Conservation (phyloP, 2,888 invertebrate genomes). For the Clostera curtula region DNA sequence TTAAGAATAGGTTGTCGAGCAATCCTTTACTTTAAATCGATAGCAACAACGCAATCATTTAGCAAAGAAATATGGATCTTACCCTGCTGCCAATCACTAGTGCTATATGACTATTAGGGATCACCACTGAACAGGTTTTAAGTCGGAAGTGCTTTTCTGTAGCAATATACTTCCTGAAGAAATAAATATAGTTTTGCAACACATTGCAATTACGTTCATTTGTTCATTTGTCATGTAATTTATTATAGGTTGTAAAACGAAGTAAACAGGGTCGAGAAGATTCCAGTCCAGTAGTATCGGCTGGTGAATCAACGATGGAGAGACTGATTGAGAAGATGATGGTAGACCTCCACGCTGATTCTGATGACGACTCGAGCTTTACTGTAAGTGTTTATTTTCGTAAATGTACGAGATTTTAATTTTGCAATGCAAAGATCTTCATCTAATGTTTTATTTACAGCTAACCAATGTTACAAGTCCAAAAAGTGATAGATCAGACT, state of each 20-base stretch:
- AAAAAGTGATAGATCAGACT: slow-evolving; percentile 44
- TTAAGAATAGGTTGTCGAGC: too few species aligned
- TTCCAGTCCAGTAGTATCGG: slow-evolving; percentile 19
- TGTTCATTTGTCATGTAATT: slow-evolving; percentile 1
- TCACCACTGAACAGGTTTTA: too few species aligned
- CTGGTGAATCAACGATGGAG: slow-evolving; percentile 51
- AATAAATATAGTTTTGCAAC: too few species aligned
- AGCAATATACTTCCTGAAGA: too few species aligned
- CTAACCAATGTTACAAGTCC: slow-evolving; percentile 45
- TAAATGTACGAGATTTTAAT: background rate
- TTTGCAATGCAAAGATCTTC: background rate
- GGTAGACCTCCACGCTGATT: slow-evolving; percentile 55
- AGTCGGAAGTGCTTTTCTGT: too few species aligned
- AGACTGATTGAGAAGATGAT: slow-evolving; percentile 65
- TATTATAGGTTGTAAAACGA: slow-evolving; percentile 46
- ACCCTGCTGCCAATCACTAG: too few species aligned
- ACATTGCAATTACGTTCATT: too few species aligned
- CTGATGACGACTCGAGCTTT: slow-evolving; percentile 55
- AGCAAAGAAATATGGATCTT: too few species aligned
- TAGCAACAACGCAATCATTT: too few species aligned
- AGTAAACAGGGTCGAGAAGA: slow-evolving; percentile 33
- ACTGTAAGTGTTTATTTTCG: slow-evolving; percentile 32
- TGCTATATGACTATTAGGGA: too few species aligned
- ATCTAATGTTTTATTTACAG: slow-evolving; percentile 29
- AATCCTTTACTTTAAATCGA: too few species aligned